Base-by-base conservation (phyloP, 2,888 invertebrate genomes). In the Polia nebulosa region DNA sequence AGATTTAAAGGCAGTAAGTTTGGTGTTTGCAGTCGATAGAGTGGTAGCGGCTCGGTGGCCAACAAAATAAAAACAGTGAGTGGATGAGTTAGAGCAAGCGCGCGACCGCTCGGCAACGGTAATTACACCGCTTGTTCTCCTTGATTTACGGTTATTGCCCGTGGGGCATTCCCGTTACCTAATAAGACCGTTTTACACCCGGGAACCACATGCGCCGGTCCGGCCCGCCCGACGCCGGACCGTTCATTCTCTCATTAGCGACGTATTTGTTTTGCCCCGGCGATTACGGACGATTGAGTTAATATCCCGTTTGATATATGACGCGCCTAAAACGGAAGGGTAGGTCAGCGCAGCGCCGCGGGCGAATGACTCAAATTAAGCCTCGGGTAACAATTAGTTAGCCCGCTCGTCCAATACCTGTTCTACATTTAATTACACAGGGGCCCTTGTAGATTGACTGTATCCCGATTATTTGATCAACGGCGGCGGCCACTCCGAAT, bases 141-240 rank as follows among this genome's bases (percentile, higher is more conserved):
- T 93, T 96, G 95, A 95, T 95, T 96, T 96, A 96, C 95, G 95
- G 95, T 96, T 96, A 96, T 96, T 96, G 96, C 95, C 94, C 94
- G 93, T 92, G 93, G 94, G 95, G 94, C 91, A 94, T 94, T 93
- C 94, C 94, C 92, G 95, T 93, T 95, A 95, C 95, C 94, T 95
- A 95, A 95, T 95, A 95, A 95, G 95, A 94, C 92, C 94, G 93
- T 94, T 95, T 95, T 94, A 93, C 95, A 94, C 93, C 90, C 92
- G 92, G 90, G 92, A 89, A 93, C 93, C 93, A 94, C 93, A 95
- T 94, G 94, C 92, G 94, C 86, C 81, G 81, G 86, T 85, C 85
- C 87, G 85, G 85, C 79, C 88, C 82, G 86, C 85, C 85, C 88
- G 81, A 81, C 87, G 88, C 90, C 76, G 89, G 89, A 89, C 92